Evolutionary conservation across 1,140 invertebrate species (phyloP), one percentile per base, ranked within the genome.

Genomic region (Drosophila lowei): DNA sequence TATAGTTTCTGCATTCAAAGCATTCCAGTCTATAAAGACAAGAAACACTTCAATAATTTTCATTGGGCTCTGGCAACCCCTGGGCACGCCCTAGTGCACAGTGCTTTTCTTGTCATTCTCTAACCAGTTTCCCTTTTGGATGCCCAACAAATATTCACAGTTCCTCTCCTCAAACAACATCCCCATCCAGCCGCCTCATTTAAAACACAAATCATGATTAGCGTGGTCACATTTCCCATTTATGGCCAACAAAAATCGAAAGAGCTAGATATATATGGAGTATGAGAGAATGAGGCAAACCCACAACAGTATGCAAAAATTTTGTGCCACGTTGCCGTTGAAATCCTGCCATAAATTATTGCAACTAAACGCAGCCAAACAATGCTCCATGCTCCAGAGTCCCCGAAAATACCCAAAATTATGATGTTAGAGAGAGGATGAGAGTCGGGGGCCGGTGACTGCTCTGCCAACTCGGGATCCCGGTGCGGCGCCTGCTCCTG

Each of bases 171-270:
- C 42, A 56, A 64, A 61, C 44, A 30, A 18, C 30, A 30, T 9
- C 53, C 30, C 43, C 49, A 25, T 28, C 28, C 42, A 38, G 11
- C 28, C 49, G 52, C 28, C 49, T 66, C 55, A 79, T 85, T 85
- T 77, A 21, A 85, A 73, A 77, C 80, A 84, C 76, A 84, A 84
- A 84, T 84, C 80, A 84, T 62, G 79, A 79, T 83, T 83, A 83
- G 72, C 59, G 30, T 42, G 9, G 43, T 50, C 61, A 53, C 75
- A 83, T 70, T 74, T 83, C 58, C 58, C 62, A 62, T 50, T 62
- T 78, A 47, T 25, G 63, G 49, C 16, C 34, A 13, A 16, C 46
- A 16, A 41, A 49, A 55, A 23, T 18, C 23, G 11, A 48, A 41
- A 54, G 60, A 8, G 18, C 41, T 6, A 44, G 23, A 28, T 16